Evolutionary conservation across 2,888 invertebrate species (phyloP), one percentile per base, ranked within the genome.

Genomic region (Cremastinae sp.): DNA sequence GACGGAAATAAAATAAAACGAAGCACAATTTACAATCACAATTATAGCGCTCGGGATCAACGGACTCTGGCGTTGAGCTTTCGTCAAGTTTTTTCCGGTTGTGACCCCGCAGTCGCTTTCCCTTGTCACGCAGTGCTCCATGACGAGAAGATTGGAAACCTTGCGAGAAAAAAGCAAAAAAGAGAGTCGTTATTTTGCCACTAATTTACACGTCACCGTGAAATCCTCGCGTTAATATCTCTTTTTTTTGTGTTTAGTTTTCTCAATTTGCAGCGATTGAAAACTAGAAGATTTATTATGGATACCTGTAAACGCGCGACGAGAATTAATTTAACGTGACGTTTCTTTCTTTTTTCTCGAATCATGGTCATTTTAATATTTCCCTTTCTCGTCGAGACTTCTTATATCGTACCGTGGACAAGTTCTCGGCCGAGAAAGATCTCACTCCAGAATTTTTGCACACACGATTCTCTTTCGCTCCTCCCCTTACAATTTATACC

Each of bases 1-100:
- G 54, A 58, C 61, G 68, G 49, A 43, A 43, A 49, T 14, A 38
- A 47, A 56, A 34, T 53, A 70, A 65, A 47, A 51, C 28, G 20
- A 64, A 54, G 28, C 34, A 34, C 45, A 68, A 78, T 76, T 73
- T 76, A 58, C 78, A 76, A 74, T 74, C 58, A 72, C 72, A 66
- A 68, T 72, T 68, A 47, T 62, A 51, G 72, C 41, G 68, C 61
- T 68, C 65, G 41, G 14, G 36, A 53, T 41, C 43, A 59, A 34
- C 49, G 49, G 47, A 18, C 45, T 38, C 38, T 53, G 28, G 28
- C 5, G 28, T 28, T 3, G 28, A 28, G 28, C 28, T 28, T 28
- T 28, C 28, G 28, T 28, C 28, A 28, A 28, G 28, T 28, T 28
- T 28, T 5, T 2, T 28, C 28, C 28, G 2, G 28, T 28, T 28